Percentiles rank a stretch among this genome's conserved stretches.
Evolutionary conservation across 2,888 invertebrate genomes (phyloP).

Genomic region (Brachycybe producta): DNA sequence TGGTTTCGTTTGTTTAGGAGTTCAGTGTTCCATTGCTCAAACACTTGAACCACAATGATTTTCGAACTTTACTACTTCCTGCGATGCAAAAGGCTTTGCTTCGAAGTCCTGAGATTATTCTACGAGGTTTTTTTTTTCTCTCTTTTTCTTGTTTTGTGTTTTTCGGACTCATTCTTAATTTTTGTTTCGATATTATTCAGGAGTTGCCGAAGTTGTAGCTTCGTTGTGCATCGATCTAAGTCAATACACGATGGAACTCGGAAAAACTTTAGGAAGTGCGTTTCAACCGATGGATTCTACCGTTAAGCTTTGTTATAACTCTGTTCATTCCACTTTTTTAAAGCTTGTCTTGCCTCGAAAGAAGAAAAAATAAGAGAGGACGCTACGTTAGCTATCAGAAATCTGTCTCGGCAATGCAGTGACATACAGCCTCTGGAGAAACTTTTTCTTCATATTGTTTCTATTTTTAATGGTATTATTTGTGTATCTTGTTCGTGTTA

Average conservation of each 20-base stretch:
- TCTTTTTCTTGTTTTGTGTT: background rate
- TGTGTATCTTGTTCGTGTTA: too few relatives aligned
- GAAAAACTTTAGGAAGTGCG: slow-evolving; percentile 64
- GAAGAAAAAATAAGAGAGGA: slow-evolving; percentile 61
- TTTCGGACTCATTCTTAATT: background rate
- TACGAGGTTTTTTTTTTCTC: slow-evolving; percentile 43
- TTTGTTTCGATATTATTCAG: slow-evolving; percentile 24
- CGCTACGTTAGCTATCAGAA: slow-evolving; percentile 56
- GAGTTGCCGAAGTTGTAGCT: slow-evolving; percentile 58
- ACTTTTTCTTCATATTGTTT: slow-evolving; percentile 52
- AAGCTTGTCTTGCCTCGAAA: slow-evolving; percentile 71
- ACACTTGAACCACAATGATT: slow-evolving; percentile 49
- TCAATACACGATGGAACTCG: slow-evolving; percentile 59
- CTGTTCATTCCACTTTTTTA: slow-evolving; percentile 22
- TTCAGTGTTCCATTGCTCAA: slow-evolving; percentile 46
- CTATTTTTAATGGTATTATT: slow-evolving; percentile 58
- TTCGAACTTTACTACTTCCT: slow-evolving; percentile 60
- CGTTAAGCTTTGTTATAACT: slow-evolving; percentile 9
- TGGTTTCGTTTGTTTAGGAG: slow-evolving; percentile 25
- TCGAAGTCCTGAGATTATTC: slow-evolving; percentile 80
- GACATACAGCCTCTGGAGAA: slow-evolving; percentile 50
- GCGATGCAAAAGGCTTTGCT: slow-evolving; percentile 81
- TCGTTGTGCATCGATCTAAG: slow-evolving; percentile 63
- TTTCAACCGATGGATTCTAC: too few relatives aligned
- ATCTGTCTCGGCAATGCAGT: slow-evolving; percentile 57